phyloP scores from a whole-genome alignment of 1,140 invertebrate species.

The Drosophila nigromelanica region DNA sequence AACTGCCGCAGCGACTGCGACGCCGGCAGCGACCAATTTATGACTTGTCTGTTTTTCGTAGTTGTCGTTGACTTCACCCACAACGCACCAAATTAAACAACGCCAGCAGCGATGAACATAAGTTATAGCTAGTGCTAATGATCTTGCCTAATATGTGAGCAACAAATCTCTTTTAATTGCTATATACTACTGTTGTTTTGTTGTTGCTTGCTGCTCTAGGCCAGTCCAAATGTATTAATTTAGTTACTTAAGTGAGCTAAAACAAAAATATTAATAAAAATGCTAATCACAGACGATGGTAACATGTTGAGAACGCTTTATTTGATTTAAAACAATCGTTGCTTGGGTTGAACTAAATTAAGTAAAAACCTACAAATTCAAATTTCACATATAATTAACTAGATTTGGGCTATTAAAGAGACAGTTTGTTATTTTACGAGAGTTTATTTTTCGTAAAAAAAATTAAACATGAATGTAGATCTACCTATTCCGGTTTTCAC shows the following conservation, averaged over 20 bases:
- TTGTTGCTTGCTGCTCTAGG: slow-evolving; percentile 35
- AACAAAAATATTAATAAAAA: slow-evolving; percentile 45
- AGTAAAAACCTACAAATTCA: slow-evolving; percentile 1
- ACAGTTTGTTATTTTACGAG: neutral
- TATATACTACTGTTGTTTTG: slow-evolving; percentile 3
- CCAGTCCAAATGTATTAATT: slow-evolving; percentile 71
- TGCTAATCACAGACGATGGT: slow-evolving; percentile 48
- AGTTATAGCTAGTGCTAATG: slow-evolving; percentile 53
- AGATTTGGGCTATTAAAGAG: neutral
- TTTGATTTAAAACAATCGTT: neutral
- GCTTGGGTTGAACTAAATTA: neutral
- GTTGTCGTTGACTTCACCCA: slow-evolving; percentile 48
- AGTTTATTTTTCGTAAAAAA: slow-evolving; percentile 2
- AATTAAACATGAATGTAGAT: neutral
- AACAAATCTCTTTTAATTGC: slow-evolving; percentile 28
- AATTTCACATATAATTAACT: neutral
- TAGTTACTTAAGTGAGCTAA: slow-evolving; percentile 50
- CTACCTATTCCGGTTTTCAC: neutral
- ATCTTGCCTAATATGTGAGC: slow-evolving; percentile 70
- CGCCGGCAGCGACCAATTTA: slow-evolving; percentile 18
- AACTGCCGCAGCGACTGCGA: slow-evolving; percentile 10
- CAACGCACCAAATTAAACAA: slow-evolving; percentile 34
- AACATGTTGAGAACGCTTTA: neutral
- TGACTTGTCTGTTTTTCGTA: neutral
- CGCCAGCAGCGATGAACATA: slow-evolving; percentile 22